Conservation (phyloP, 1,140 invertebrate genomes). For the Achatina immaculata region DNA sequence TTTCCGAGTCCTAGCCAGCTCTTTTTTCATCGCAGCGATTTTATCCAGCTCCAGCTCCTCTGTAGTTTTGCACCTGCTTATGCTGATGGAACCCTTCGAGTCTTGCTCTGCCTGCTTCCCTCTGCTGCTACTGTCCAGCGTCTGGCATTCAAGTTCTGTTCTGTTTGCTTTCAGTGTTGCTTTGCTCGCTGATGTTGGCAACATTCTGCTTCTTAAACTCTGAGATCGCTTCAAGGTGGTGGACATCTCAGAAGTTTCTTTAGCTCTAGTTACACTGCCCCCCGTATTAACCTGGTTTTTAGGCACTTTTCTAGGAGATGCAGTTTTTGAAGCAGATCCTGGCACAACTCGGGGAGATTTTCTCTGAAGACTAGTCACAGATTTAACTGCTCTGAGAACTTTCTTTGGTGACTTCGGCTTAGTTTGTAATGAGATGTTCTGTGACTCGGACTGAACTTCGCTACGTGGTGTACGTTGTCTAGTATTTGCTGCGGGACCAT, state of each 20-base stretch:
- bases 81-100: not conserved
- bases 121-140: not conserved
- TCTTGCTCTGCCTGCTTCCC: not conserved
- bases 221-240: not conserved
- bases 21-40: conserved; percentile 55
- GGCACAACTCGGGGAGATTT: no score
- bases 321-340: not conserved
- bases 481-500: not conserved
- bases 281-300: not conserved
- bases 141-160: not conserved
- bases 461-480: not conserved
- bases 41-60: conserved; percentile 64
- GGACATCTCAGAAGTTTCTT: not conserved
- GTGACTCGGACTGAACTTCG: not conserved
- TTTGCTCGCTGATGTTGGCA: not conserved
- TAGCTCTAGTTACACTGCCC: not conserved
- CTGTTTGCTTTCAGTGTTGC: not conserved
- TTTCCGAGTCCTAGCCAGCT: conserved; percentile 56
- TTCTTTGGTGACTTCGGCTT: not conserved
- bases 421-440: not conserved
- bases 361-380: no score
- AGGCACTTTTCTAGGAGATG: not conserved
- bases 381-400: not conserved
- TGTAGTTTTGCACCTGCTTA: conserved; percentile 47
- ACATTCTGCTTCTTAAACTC: not conserved